Evolutionary conservation across 2,113 vertebrate species (phyloP).

Genomic region (Centrocercus urophasianus): DNA sequence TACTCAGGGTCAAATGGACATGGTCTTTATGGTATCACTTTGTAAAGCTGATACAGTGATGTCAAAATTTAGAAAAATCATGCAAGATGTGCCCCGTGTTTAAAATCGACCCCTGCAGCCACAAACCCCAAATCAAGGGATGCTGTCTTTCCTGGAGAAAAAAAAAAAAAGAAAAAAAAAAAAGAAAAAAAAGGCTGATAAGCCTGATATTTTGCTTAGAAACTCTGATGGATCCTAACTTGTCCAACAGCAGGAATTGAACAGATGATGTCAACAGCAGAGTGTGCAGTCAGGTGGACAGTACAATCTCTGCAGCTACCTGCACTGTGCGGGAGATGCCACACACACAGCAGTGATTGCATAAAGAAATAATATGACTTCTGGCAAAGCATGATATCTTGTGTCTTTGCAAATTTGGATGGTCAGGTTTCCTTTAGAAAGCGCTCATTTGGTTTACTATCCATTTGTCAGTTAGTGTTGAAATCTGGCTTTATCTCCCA

Average conservation of each 20-base stretch:
- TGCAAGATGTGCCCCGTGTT: not conserved
- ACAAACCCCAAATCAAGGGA: not conserved
- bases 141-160: not conserved
- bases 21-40: not conserved
- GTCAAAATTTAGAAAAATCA: not conserved
- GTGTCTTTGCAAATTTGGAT: not conserved
- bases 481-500: not conserved
- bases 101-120: not conserved
- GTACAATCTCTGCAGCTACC: not conserved
- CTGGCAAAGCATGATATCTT: not conserved
- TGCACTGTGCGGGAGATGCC: not conserved
- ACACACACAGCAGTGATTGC: not conserved
- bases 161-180: not conserved
- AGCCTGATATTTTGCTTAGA: not conserved
- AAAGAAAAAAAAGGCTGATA: not conserved
- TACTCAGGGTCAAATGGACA: not conserved
- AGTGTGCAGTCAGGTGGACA: not conserved
- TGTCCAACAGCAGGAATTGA: not conserved
- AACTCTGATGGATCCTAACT: not conserved
- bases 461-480: not conserved
- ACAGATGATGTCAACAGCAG: not conserved
- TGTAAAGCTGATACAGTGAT: not conserved
- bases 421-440: not conserved
- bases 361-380: not conserved
- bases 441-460: not conserved